Conservation (phyloP, 2,888 invertebrate genomes). For the Hipparchia sbordonii region DNA sequence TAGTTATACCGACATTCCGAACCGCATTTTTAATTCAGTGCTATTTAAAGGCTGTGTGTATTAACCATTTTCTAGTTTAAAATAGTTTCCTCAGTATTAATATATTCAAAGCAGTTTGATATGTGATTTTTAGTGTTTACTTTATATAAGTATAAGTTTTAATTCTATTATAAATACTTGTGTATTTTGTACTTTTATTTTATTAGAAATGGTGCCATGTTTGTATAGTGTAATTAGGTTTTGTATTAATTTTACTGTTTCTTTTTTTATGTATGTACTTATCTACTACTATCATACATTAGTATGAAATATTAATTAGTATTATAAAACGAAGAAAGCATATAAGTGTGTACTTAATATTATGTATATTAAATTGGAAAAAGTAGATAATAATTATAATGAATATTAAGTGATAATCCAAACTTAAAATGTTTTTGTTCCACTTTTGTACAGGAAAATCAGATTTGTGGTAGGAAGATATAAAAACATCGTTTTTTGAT, state of each 20-base stretch:
- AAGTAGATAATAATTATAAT: background rate
- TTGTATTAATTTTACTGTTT: constrained; percentile 23
- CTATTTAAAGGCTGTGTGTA: constrained; percentile 52
- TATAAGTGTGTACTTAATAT: no score
- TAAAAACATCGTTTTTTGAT: no score
- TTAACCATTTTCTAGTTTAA: constrained; percentile 45
- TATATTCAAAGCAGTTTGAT: constrained; percentile 46
- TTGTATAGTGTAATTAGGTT: constrained; percentile 40
- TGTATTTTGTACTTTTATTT: constrained; percentile 31
- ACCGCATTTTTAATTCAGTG: constrained; percentile 24
- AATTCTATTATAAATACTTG: constrained; percentile 15
- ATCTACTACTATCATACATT: background rate
- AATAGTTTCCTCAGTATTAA: constrained; percentile 57
- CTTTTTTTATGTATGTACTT: constrained; percentile 7
- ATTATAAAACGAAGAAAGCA: no score
- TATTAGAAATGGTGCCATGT: constrained; percentile 42
- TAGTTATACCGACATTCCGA: constrained; percentile 5
- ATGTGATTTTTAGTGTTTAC: constrained; percentile 47
- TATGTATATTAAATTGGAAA: no score
- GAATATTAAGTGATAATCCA: background rate
- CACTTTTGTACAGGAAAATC: no score
- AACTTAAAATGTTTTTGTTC: no score
- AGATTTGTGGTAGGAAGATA: no score
- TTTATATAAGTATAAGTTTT: constrained; percentile 23
- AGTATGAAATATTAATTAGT: background rate